Conservation (phyloP, 2,113 vertebrate species). For the Campylomormyrus numenius region DNA sequence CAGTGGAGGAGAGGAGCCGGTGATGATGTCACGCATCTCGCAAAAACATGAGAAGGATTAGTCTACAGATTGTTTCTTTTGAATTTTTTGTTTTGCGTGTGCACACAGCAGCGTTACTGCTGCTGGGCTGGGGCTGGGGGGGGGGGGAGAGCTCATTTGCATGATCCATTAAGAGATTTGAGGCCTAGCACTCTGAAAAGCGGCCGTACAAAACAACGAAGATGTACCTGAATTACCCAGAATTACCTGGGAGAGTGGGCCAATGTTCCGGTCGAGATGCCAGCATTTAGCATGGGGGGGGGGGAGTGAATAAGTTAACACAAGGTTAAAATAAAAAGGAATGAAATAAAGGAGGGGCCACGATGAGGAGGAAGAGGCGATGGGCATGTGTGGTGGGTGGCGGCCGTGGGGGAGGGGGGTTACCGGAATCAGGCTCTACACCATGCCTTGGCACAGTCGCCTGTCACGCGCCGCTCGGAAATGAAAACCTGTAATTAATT, state of each 20-base stretch:
- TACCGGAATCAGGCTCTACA: neutral
- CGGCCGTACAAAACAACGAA: neutral
- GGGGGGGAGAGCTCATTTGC: neutral
- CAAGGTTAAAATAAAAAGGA: neutral
- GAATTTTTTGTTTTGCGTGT: neutral
- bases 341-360: neutral
- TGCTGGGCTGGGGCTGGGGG: neutral
- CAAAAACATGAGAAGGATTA: neutral
- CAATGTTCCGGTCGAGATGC: neutral
- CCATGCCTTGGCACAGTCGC: slow-evolving; percentile 27
- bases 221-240: neutral
- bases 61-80: neutral
- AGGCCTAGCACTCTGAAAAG: neutral
- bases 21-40: neutral
- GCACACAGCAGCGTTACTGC: neutral
- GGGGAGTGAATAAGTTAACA: neutral
- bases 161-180: neutral
- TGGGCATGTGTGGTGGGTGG: slow-evolving; percentile 17
- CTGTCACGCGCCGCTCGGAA: slow-evolving; percentile 59
- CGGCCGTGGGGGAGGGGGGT: slow-evolving; percentile 22
- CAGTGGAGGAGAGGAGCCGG: neutral
- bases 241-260: neutral
- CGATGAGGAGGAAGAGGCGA: neutral
- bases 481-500: slow-evolving; percentile 75
- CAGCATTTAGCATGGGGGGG: neutral